These are phyloP conservation scores for Macrotus californicus DNA, from an alignment of 2,113 vertebrate genomes.

Conservation along the genomic window DNA sequence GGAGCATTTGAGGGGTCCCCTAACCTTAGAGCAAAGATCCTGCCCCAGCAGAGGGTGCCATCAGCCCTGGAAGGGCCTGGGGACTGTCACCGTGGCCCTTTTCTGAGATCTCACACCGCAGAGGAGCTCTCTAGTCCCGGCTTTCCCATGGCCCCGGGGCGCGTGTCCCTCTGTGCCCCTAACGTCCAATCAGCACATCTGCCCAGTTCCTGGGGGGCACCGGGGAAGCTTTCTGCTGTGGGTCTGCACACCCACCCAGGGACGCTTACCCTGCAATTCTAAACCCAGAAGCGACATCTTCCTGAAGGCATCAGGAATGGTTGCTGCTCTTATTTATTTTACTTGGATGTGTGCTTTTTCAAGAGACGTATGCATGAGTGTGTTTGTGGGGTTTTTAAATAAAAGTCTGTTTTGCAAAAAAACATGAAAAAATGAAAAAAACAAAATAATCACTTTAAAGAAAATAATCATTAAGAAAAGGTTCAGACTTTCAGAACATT, in stretches of 20 bases:
- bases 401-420: background rate
- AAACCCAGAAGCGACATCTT: background rate
- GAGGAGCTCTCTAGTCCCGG: accelerated
- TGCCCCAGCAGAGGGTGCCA: accelerated
- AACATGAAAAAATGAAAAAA: background rate
- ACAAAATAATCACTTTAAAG: background rate
- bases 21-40: background rate
- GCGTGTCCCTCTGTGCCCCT: accelerated
- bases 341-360: background rate
- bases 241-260: background rate
- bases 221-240: accelerated
- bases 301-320: background rate
- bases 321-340: background rate
- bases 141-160: accelerated
- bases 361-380: background rate
- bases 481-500: background rate
- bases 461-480: background rate
- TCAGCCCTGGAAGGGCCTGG: background rate
- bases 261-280: background rate
- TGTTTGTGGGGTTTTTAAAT: background rate
- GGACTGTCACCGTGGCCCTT: background rate
- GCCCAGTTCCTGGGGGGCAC: background rate
- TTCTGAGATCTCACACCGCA: accelerated
- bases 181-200: background rate
- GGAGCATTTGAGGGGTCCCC: accelerated